phyloP scores from a whole-genome alignment of 2,797 vertebrate species.

The Danio choprae region DNA sequence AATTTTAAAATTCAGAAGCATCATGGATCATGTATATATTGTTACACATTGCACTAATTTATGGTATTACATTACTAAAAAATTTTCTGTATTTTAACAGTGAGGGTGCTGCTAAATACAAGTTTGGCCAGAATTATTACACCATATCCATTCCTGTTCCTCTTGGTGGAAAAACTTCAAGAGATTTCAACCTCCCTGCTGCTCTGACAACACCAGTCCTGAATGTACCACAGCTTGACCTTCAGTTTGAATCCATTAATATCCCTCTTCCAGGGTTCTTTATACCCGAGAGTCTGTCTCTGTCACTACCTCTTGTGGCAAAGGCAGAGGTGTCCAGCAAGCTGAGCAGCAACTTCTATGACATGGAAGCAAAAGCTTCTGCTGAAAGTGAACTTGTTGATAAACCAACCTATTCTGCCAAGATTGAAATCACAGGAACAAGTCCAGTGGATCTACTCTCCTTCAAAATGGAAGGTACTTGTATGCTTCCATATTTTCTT shows the following conservation, averaged over 20 bases:
- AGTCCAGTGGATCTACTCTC: slow-evolving; percentile 85
- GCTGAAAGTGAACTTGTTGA: slow-evolving; percentile 81
- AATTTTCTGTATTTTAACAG: slow-evolving; percentile 72
- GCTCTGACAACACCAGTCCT: slow-evolving; percentile 80
- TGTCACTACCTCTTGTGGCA: slow-evolving; percentile 84
- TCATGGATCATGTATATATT: background rate
- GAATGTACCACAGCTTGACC: slow-evolving; percentile 77
- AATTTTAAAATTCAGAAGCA: slow-evolving; percentile 7
- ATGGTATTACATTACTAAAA: background rate
- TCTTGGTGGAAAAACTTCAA: slow-evolving; percentile 86
- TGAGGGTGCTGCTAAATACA: slow-evolving; percentile 81
- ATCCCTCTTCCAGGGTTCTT: slow-evolving; percentile 82
- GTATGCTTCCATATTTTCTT: background rate
- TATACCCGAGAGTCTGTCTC: slow-evolving; percentile 78
- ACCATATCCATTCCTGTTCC: slow-evolving; percentile 84
- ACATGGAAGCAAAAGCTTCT: slow-evolving; percentile 81
- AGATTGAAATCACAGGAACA: slow-evolving; percentile 78
- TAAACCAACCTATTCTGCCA: slow-evolving; percentile 74
- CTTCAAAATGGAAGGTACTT: slow-evolving; percentile 84
- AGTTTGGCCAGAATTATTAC: slow-evolving; percentile 80
- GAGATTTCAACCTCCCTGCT: slow-evolving; percentile 79
- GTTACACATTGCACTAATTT: background rate
- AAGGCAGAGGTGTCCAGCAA: slow-evolving; percentile 82
- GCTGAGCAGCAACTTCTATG: slow-evolving; percentile 89
- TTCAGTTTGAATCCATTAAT: slow-evolving; percentile 78